These are phyloP conservation scores for Hozukius guyotensis DNA, from an alignment of 2,797 vertebrate genomes.

Conservation along the genomic window DNA sequence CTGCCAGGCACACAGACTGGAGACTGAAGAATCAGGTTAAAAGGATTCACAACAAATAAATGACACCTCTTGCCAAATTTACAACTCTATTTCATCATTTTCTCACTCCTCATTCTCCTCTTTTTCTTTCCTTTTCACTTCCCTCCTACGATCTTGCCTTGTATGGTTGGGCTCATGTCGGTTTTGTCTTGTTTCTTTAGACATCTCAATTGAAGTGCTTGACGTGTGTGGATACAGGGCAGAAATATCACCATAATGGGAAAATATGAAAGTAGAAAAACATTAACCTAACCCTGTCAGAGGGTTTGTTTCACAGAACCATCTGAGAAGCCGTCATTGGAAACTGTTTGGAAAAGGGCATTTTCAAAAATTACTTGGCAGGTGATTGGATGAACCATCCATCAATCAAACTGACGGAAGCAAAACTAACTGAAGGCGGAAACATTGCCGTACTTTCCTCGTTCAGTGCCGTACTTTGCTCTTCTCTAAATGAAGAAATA, in stretches of 20 bases:
- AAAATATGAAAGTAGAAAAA: not conserved
- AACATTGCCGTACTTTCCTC: no score
- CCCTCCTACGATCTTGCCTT: not conserved
- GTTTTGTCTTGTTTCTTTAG: not conserved
- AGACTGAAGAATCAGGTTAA: slow-evolving; percentile 8
- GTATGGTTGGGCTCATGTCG: not conserved
- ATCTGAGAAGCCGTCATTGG: no score
- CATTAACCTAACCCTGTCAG: no score
- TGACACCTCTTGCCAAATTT: slow-evolving; percentile 15
- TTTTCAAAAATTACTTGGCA: not conserved
- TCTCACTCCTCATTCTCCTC: not conserved
- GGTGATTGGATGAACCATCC: no score
- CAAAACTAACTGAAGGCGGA: no score
- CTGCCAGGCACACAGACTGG: not conserved
- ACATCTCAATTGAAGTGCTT: not conserved
- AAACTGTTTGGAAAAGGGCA: not conserved
- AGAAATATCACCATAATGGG: not conserved
- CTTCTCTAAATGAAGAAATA: no score
- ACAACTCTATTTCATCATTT: not conserved
- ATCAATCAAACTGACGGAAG: no score
- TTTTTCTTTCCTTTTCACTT: not conserved
- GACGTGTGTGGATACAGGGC: not conserved
- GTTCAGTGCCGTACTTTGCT: no score
- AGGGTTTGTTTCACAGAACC: no score
- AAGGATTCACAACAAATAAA: slow-evolving; percentile 13